Conservation (phyloP, 2,888 invertebrate genomes). For the Phanerotoma sp. region DNA sequence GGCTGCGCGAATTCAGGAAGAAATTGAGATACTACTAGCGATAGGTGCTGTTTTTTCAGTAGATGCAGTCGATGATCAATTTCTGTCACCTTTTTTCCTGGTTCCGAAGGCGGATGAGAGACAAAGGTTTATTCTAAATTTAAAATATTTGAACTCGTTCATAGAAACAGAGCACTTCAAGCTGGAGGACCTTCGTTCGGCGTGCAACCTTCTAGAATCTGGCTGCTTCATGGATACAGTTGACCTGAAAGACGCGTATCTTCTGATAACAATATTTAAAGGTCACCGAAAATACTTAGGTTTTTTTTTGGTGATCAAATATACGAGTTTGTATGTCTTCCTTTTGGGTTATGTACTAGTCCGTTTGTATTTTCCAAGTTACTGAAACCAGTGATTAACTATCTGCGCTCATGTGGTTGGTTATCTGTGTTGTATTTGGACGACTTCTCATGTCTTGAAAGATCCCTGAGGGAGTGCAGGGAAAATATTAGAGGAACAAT, state of each 20-base stretch:
- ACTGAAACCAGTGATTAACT: constrained; percentile 6
- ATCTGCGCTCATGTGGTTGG: background rate
- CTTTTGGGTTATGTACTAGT: background rate
- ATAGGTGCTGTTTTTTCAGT: background rate
- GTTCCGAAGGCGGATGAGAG: too few relatives aligned
- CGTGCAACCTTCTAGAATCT: background rate
- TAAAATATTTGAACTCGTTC: background rate
- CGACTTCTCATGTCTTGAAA: background rate
- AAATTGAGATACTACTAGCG: background rate
- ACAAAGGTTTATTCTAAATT: background rate
- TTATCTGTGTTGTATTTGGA: constrained; percentile 7
- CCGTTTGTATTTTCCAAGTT: background rate
- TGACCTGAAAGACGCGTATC: constrained; percentile 2
- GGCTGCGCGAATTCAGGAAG: background rate
- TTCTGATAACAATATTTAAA: background rate
- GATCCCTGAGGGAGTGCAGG: background rate
- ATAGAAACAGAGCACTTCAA: background rate
- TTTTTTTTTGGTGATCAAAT: background rate
- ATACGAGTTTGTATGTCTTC: background rate
- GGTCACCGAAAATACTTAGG: constrained; percentile 3
- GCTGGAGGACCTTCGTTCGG: constrained; percentile 1
- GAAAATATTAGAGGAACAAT: constrained; percentile 3
- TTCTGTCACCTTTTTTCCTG: background rate
- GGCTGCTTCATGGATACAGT: background rate
- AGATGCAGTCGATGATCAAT: background rate